A percentile compares a stretch with the other conserved stretches of the same genome.
Conservation (phyloP, 2,797 vertebrate genomes). For the Furcifer pardalis region DNA sequence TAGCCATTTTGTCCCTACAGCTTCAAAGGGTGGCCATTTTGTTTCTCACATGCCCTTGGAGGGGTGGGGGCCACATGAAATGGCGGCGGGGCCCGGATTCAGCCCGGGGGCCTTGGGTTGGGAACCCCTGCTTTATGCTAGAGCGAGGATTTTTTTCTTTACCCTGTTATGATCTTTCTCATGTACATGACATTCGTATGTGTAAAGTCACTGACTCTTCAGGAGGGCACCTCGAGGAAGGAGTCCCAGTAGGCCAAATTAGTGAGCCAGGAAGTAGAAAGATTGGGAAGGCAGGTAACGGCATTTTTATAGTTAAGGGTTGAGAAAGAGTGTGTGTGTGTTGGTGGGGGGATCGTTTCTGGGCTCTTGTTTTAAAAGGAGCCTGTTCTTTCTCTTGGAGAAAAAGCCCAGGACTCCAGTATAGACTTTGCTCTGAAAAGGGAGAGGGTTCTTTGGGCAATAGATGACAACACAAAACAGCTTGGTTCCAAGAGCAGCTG, state of each 20-base stretch:
- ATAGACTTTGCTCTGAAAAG: not conserved
- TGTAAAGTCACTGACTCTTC: not conserved
- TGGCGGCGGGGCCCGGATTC: no score
- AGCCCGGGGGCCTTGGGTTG: no score
- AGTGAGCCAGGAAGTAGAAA: not conserved
- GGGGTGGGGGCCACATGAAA: no score
- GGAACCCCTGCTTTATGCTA: no score
- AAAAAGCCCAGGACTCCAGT: not conserved
- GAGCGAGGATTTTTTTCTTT: not conserved
- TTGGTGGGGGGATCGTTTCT: no score
- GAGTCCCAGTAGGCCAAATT: not conserved
- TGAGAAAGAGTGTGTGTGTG: no score
- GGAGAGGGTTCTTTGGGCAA: not conserved
- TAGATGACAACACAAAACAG: conserved; percentile 58
- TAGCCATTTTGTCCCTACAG: no score
- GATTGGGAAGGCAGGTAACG: not conserved
- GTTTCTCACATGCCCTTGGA: no score
- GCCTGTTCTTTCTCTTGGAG: no score
- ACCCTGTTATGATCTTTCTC: not conserved
- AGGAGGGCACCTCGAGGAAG: not conserved
- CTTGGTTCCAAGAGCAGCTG: not conserved
- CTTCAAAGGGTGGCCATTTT: no score
- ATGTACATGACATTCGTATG: not conserved
- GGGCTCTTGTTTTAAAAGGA: not conserved
- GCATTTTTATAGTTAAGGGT: no score